Conservation (phyloP, 2,797 vertebrate genomes). For the Agapornis canus region DNA sequence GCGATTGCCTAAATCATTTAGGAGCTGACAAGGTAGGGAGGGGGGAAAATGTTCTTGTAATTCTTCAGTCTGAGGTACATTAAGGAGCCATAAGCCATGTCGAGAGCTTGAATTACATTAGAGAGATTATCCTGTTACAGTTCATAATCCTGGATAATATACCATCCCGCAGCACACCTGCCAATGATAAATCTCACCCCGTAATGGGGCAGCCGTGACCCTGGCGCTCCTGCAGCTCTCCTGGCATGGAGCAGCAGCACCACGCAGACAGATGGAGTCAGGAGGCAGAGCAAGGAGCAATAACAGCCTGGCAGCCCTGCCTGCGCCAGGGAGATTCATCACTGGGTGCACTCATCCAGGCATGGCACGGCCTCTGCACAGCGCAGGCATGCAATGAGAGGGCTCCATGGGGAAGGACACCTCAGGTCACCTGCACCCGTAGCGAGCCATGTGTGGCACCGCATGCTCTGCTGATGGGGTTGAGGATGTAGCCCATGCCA, state of each 20-base stretch:
- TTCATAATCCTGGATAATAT: conserved; percentile 94
- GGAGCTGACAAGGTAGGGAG: conserved; percentile 87
- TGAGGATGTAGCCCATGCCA: rapidly evolving
- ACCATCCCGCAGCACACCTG: conserved; percentile 81
- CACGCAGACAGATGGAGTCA: conserved; percentile 32
- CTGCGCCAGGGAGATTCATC: neutral
- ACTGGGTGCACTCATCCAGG: neutral
- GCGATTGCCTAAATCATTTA: conserved; percentile 91
- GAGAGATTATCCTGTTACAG: conserved; percentile 96
- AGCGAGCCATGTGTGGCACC: neutral
- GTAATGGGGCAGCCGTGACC: conserved; percentile 80
- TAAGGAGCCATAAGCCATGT: conserved; percentile 97
- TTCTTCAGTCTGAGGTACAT: conserved; percentile 97
- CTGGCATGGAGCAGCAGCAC: conserved; percentile 36
- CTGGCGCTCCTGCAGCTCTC: conserved; percentile 53
- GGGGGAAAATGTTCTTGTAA: conserved; percentile 83
- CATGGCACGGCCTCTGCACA: neutral
- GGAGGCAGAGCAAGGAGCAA: neutral
- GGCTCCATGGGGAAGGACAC: neutral
- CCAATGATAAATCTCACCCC: conserved; percentile 81
- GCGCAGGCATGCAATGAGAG: neutral
- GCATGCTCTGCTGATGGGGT: neutral
- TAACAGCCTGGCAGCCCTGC: conserved; percentile 10
- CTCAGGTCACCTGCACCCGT: neutral
- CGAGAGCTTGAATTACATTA: conserved; percentile 97